Evolutionary conservation across 2,113 vertebrate genomes (phyloP).

Genomic region (Actinemys pallida): DNA sequence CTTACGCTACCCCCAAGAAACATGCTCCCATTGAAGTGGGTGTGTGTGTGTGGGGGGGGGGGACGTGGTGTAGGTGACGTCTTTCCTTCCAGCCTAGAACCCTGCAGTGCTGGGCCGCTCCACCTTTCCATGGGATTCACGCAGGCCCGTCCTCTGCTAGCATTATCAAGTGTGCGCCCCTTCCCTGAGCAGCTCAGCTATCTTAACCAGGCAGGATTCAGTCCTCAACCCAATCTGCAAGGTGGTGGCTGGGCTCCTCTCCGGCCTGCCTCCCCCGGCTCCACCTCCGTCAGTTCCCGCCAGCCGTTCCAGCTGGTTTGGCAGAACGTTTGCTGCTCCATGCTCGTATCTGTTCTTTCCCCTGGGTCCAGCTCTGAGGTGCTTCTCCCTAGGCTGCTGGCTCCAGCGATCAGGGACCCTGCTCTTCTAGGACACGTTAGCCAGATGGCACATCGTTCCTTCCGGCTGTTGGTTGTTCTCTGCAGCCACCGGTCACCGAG

Average conservation of each 20-base stretch:
- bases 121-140: background rate
- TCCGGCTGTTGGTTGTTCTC: background rate
- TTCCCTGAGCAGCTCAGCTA: background rate
- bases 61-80: background rate
- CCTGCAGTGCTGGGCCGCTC: background rate
- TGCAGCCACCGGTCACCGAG: background rate
- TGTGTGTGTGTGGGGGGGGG: background rate
- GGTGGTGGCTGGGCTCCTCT: background rate
- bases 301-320: background rate
- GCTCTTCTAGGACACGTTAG: background rate
- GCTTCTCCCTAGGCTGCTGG: background rate
- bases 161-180: background rate
- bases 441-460: background rate
- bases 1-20: background rate
- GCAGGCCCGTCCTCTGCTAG: background rate
- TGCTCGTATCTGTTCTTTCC: background rate
- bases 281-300: background rate
- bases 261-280: background rate
- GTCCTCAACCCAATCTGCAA: background rate
- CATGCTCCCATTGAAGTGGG: background rate
- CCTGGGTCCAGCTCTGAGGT: background rate
- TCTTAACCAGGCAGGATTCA: background rate
- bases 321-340: background rate
- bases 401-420: background rate
- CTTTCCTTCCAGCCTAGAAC: background rate